These are phyloP conservation scores for Laticauda colubrina DNA, from an alignment of 2,113 vertebrate genomes.

Conservation along the genomic window DNA sequence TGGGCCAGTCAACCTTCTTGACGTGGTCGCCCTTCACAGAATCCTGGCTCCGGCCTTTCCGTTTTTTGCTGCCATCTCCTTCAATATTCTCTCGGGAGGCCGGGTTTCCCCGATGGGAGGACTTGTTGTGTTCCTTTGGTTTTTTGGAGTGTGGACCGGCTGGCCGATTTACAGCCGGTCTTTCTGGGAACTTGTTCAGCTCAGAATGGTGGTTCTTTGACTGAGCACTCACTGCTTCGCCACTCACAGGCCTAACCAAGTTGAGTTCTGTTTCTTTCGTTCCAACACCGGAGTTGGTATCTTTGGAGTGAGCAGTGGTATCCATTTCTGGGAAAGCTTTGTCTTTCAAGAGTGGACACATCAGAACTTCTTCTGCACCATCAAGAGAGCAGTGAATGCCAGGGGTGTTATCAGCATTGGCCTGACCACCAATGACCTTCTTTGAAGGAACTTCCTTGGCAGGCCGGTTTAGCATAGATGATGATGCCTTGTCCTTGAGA, in stretches of 20 bases:
- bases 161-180: constrained; percentile 44
- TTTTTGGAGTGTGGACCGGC: constrained; percentile 73
- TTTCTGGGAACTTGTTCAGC: constrained; percentile 62
- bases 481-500: constrained; percentile 43
- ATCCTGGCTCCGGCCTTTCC: constrained; percentile 66
- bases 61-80: constrained; percentile 76
- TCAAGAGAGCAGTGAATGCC: rapidly evolving
- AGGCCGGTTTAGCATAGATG: not conserved
- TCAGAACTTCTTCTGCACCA: constrained; percentile 33
- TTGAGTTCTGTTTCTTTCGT: constrained; percentile 44
- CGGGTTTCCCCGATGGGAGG: constrained; percentile 64
- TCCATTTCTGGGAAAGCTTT: constrained; percentile 51
- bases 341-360: constrained; percentile 51
- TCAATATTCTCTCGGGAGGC: constrained; percentile 80
- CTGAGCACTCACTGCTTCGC: constrained; percentile 56
- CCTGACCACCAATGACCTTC: not conserved
- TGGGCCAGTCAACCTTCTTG: constrained; percentile 71
- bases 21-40: constrained; percentile 67
- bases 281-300: not conserved
- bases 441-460: constrained; percentile 39
- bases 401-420: not conserved
- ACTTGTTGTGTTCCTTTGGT: constrained; percentile 79
- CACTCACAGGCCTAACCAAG: constrained; percentile 52
- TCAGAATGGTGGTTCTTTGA: constrained; percentile 51
- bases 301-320: constrained; percentile 55